These are phyloP conservation scores for Yponomeuta evonymella DNA, from an alignment of 2,888 invertebrate genomes.

Conservation along the genomic window DNA sequence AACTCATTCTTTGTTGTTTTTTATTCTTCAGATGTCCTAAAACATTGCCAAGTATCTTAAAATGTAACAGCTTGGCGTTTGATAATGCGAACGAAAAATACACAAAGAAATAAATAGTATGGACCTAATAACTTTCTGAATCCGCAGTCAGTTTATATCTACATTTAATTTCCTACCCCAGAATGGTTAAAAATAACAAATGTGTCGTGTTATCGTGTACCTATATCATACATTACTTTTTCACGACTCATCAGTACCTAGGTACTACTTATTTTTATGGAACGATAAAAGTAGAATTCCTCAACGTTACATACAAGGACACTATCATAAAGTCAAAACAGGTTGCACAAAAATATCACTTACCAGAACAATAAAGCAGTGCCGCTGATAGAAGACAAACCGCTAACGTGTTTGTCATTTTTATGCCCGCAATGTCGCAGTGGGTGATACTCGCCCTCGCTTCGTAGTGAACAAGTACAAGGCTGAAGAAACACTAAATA, in stretches of 20 bases:
- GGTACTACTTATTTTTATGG: not conserved
- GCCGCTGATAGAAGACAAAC: constrained; percentile 56
- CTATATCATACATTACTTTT: not conserved
- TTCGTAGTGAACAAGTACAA: constrained; percentile 36
- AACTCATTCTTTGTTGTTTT: too few relatives aligned
- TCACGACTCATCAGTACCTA: not conserved
- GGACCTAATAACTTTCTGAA: too few relatives aligned
- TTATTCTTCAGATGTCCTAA: too few relatives aligned
- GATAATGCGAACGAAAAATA: too few relatives aligned
- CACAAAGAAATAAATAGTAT: too few relatives aligned
- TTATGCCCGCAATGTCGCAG: constrained; percentile 31
- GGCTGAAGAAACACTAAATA: constrained; percentile 47
- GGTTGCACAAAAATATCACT: constrained; percentile 31
- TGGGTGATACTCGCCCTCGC: constrained; percentile 29
- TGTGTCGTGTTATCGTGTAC: not conserved
- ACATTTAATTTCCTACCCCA: not conserved
- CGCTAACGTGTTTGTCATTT: constrained; percentile 61
- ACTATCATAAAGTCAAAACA: not conserved
- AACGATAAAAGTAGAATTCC: not conserved
- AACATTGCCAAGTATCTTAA: too few relatives aligned
- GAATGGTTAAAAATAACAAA: not conserved
- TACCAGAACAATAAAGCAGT: constrained; percentile 59
- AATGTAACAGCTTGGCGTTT: too few relatives aligned
- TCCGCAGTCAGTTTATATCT: not conserved
- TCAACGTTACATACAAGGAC: not conserved